A percentile compares a stretch with the other conserved stretches of the same genome.
phyloP scores from a whole-genome alignment of 1,140 invertebrate genomes.

The Agrypnia vestita region DNA sequence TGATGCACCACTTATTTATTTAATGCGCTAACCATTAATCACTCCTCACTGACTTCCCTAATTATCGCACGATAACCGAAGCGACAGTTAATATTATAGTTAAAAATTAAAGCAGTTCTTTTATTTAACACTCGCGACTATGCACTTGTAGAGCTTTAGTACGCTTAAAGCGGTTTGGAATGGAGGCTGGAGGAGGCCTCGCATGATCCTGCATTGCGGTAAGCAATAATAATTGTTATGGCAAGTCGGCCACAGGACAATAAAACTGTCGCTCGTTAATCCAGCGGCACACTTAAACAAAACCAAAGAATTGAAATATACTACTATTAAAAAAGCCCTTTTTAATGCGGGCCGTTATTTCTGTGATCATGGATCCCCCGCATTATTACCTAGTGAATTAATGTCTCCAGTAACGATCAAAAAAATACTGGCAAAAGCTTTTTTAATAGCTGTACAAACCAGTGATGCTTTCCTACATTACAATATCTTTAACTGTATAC shows the following conservation, averaged over 20 bases:
- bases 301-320: slow-evolving; percentile 4
- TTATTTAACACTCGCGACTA: neutral
- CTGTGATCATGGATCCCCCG: neutral
- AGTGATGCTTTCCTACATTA: too few relatives aligned
- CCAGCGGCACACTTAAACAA: slow-evolving; percentile 36
- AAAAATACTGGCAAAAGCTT: too few relatives aligned
- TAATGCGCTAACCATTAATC: too few relatives aligned
- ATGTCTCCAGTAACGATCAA: too few relatives aligned
- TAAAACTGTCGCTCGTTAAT: slow-evolving; percentile 35
- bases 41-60: too few relatives aligned
- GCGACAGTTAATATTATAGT: too few relatives aligned
- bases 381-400: too few relatives aligned
- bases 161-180: neutral
- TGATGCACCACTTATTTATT: too few relatives aligned
- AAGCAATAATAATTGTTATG: slow-evolving; percentile 23
- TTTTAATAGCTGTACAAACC: too few relatives aligned
- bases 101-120: neutral
- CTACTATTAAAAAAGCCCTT: too few relatives aligned
- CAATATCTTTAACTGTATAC: too few relatives aligned
- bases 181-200: neutral
- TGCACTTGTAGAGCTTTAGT: neutral
- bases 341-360: slow-evolving; percentile 4
- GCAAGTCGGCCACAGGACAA: slow-evolving; percentile 15
- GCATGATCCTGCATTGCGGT: slow-evolving; percentile 17
- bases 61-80: too few relatives aligned